phyloP scores from a whole-genome alignment of 2,797 vertebrate species.

The Argyrosomus regius region DNA sequence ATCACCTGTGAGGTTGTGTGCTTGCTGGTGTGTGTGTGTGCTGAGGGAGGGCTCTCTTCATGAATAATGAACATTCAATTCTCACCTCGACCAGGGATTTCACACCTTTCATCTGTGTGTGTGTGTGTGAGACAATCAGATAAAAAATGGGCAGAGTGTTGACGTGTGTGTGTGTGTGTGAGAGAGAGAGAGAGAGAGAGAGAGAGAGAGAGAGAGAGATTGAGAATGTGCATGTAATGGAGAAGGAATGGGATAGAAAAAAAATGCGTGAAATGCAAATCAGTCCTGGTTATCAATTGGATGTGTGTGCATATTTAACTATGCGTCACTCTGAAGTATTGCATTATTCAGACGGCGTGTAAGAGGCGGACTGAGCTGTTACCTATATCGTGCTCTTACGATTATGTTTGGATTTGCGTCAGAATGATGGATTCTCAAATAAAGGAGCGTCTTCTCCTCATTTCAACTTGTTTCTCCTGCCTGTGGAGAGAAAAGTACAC shows the following conservation, averaged over 20 bases:
- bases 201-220: background rate
- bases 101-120: constrained; percentile 33
- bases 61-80: constrained; percentile 66
- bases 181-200: background rate
- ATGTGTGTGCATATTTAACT: constrained; percentile 4
- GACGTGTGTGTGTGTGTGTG: background rate
- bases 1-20: constrained; percentile 32
- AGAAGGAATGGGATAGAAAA: background rate
- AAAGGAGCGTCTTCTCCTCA: constrained; percentile 17
- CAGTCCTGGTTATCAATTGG: background rate
- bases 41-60: constrained; percentile 33
- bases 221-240: background rate
- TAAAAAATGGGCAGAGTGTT: background rate
- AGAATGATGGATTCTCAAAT: constrained; percentile 50
- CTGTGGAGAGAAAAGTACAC: background rate
- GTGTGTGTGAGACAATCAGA: background rate
- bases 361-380: constrained; percentile 29
- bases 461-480: constrained; percentile 38
- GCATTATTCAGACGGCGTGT: constrained; percentile 48
- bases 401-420: constrained; percentile 57
- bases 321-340: constrained; percentile 12
- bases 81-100: constrained; percentile 46
- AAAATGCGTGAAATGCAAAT: constrained; percentile 8
- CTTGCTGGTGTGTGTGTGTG: background rate
- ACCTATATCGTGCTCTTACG: constrained; percentile 26